Evolutionary conservation across 2,797 vertebrate species (phyloP).

Genomic region (Micrastur ruficollis): DNA sequence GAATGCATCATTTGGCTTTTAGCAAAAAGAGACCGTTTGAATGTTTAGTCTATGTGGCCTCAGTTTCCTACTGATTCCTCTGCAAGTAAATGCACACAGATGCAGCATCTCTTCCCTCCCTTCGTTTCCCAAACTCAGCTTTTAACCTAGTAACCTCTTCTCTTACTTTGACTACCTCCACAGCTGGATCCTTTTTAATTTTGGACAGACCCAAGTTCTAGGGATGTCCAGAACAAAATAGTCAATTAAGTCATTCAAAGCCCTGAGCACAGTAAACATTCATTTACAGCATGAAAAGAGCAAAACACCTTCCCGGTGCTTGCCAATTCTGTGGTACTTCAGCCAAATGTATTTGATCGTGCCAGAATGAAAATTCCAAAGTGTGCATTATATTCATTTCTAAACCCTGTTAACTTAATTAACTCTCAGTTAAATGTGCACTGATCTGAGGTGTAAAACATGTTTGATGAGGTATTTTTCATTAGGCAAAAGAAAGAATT

Average conservation of each 20-base stretch:
- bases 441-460: background rate
- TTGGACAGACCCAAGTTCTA: background rate
- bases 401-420: slow-evolving; percentile 53
- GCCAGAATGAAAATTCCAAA: slow-evolving; percentile 29
- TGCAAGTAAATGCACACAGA: background rate
- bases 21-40: background rate
- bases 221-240: background rate
- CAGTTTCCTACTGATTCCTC: background rate
- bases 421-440: slow-evolving; percentile 12
- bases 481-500: background rate
- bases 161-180: background rate
- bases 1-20: background rate
- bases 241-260: background rate
- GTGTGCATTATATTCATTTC: slow-evolving; percentile 6
- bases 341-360: slow-evolving; percentile 32
- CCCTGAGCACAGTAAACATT: background rate
- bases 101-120: background rate
- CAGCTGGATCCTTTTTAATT: background rate
- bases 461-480: slow-evolving; percentile 8
- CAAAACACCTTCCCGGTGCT: slow-evolving; percentile 2
- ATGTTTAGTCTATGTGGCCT: background rate
- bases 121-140: background rate
- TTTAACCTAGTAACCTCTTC: background rate
- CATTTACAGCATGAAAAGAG: slow-evolving; percentile 23
- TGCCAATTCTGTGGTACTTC: background rate